phyloP scores from a whole-genome alignment of 2,888 invertebrate species.

The Melanostoma mellinum region DNA sequence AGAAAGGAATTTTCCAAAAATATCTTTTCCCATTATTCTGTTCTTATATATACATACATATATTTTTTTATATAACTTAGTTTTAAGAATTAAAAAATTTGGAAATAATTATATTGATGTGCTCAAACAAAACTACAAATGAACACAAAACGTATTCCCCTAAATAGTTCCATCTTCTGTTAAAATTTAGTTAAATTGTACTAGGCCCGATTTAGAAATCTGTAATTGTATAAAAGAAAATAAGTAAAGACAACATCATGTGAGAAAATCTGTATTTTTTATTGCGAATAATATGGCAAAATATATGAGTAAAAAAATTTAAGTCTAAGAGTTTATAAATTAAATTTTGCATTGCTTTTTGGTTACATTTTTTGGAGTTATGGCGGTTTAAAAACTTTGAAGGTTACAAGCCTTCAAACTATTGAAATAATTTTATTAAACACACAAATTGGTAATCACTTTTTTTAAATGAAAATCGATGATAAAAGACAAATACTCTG shows the following conservation, averaged over 20 bases:
- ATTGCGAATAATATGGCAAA: not conserved
- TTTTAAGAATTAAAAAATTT: constrained; percentile 9
- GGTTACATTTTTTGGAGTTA: not conserved
- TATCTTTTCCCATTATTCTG: not conserved
- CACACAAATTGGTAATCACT: no score
- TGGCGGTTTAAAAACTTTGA: no score
- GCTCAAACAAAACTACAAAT: no score
- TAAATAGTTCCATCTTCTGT: no score
- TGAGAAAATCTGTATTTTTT: constrained; percentile 16
- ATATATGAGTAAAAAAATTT: not conserved
- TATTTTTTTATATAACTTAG: not conserved
- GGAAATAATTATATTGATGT: not conserved
- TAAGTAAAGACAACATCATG: not conserved
- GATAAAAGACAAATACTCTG: no score
- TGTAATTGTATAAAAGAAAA: not conserved
- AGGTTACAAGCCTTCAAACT: no score
- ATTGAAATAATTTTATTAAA: no score
- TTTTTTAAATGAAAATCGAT: no score
- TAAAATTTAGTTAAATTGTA: no score
- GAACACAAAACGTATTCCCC: no score
- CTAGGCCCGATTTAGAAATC: constrained; percentile 13
- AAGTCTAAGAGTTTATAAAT: not conserved
- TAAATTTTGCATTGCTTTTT: not conserved
- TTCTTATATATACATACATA: not conserved
- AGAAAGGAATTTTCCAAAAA: not conserved